Percentiles rank a stretch among this genome's conserved stretches.
Evolutionary conservation across 2,113 vertebrate species (phyloP).

Genomic region (Chaenogobius annularis): DNA sequence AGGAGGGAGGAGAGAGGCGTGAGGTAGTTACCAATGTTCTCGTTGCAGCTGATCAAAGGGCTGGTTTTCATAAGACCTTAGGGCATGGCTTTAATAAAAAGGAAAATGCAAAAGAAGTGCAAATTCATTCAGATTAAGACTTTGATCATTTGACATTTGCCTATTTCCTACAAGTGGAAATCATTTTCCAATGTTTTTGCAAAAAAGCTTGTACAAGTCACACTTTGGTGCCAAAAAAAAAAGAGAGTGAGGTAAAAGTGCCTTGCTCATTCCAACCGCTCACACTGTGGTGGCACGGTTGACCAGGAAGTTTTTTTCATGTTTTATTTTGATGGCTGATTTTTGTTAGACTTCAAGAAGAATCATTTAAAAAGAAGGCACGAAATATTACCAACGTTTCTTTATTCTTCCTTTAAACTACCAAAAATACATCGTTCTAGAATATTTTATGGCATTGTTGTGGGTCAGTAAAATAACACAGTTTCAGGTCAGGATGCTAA

Average conservation of each 20-base stretch:
- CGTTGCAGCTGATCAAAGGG: conserved; percentile 40
- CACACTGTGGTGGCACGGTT: background rate
- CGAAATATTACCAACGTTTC: too few relatives aligned
- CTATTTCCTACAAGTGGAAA: conserved; percentile 24
- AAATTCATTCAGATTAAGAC: conserved; percentile 29
- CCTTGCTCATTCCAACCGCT: background rate
- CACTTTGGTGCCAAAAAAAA: background rate
- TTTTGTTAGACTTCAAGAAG: background rate
- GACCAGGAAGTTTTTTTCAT: background rate
- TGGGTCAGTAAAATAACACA: background rate
- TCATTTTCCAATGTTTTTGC: background rate
- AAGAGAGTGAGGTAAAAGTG: background rate
- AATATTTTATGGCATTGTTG: background rate
- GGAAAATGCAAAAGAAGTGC: conserved; percentile 15
- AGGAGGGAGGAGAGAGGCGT: conserved; percentile 15
- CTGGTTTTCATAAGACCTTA: conserved; percentile 30
- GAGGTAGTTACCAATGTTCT: conserved; percentile 32
- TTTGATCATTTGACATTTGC: conserved; percentile 29
- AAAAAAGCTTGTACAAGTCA: background rate
- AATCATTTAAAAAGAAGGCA: background rate
- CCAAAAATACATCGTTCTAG: background rate
- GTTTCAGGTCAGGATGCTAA: background rate
- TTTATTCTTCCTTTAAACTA: too few relatives aligned
- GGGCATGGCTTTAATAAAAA: conserved; percentile 37
- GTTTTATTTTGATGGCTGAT: background rate